Base-by-base conservation (phyloP, 2,113 vertebrate species). In the Protobothrops mucrosquamatus region DNA sequence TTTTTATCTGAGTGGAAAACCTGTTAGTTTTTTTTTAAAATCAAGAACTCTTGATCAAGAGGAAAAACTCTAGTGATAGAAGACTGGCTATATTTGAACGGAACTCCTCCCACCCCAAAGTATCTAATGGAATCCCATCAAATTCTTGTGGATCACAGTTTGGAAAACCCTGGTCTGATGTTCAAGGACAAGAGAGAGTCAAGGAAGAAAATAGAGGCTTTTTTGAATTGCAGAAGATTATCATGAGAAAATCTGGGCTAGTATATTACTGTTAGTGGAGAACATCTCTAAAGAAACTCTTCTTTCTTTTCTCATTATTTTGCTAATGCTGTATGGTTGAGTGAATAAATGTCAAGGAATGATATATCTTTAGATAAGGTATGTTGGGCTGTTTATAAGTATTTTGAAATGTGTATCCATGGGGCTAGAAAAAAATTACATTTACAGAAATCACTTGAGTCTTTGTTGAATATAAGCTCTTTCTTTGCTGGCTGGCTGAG, bases 401-500 rank as follows among this genome's bases (percentile, higher is more conserved):
- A 34, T 1, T 22, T 11, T 51, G 59, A 57, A 24, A 14, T 52
- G 91, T 29, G 23, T 74, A 85, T 3, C 51, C 0, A 0, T 91
- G 93, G 92, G 87, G 91, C 18, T 56, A 56, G 20, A 12, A 87
- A 87, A 87, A 24, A 22, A 51, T 4, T 3, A 29, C 93, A 23
- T 39, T 29, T 12, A 3, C 51, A 2, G 24, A 91, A 52, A 15
- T 0, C 90, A 39, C 1, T 6, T 22, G 26, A 43, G 15, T 29
- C 48, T 86, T 52, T 4, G 61, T 61, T 59, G 56, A 86, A 43
- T 20, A 26, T 0, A 7, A 23, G 74, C 2, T 5, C 0, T 15
- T 59, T 24, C 20, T 59, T 59, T 26, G 57, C 9, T 93, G 18
- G 0, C 29, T 9, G 10, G 1, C 0, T 0, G 6, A 23, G 4